Conservation (phyloP, 2,113 vertebrate genomes). For the Sciurus niger region DNA sequence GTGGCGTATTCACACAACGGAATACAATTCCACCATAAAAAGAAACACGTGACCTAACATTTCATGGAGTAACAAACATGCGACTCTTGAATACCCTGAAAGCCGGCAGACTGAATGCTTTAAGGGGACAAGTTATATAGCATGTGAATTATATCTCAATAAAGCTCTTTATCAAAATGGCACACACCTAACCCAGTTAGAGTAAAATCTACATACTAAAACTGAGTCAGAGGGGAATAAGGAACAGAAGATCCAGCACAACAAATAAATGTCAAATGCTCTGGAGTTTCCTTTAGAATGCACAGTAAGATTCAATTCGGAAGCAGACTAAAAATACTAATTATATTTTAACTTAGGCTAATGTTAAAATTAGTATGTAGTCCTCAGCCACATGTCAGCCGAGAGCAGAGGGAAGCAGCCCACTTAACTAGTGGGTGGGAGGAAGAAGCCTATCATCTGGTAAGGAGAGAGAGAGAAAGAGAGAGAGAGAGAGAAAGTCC, state of each 20-base stretch:
- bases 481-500: not conserved
- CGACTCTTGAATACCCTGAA: not conserved
- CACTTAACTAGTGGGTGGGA: not conserved
- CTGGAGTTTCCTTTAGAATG: not conserved
- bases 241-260: not conserved
- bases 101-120: not conserved
- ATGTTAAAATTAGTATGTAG: slow-evolving; percentile 62
- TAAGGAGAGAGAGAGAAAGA: not conserved
- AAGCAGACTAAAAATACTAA: slow-evolving; percentile 59
- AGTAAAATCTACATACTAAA: slow-evolving; percentile 18
- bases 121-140: not conserved
- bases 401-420: slow-evolving; percentile 12
- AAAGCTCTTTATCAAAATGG: not conserved
- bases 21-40: not conserved
- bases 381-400: not conserved
- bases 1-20: not conserved
- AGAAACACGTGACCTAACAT: not conserved
- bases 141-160: not conserved
- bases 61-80: not conserved
- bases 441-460: not conserved
- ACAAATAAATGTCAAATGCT: slow-evolving; percentile 21
- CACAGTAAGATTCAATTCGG: slow-evolving; percentile 32
- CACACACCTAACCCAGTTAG: not conserved
- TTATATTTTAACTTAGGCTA: slow-evolving; percentile 66
- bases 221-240: not conserved